Evolutionary conservation across 2,113 vertebrate species (phyloP), one percentile per base, ranked within the genome.

Genomic region (Pangasianodon hypophthalmus): DNA sequence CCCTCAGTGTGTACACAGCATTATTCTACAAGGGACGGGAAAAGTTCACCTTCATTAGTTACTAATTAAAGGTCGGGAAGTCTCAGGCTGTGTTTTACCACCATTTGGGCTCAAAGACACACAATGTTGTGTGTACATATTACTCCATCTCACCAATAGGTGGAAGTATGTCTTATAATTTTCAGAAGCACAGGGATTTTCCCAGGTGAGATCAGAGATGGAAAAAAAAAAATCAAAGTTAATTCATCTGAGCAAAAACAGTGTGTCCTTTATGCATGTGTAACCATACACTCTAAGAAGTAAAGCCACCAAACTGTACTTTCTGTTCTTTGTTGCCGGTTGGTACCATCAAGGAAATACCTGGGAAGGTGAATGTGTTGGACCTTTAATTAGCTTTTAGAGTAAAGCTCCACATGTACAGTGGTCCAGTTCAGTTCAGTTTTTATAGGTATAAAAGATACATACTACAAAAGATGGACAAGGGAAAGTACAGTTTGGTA

Each of bases 51-150:
- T 13, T 75, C 9, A n/a, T 77, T 21, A 62, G 82, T 85, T 89
- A 89, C 82, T 89, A 48, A 89, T 84, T 89, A 85, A 77, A 50
- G 41, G 5, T 62, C 0, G 8, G 82, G 19, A 73, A 77, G 21
- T 75, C 62, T 73, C 80, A 29, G 32, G 64, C 26, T 88, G 29
- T 58, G 13, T 88, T 88, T 82, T 60, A 37, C 29, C 26, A 75
- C 11, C 29, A 6, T 21, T 37, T 52, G 29, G 21, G 37, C 54
- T 73, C 80, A 88, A 88, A 52, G 50, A 88, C 81, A 48, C 41
- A 10, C 1, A 50, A 16, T 54, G 7, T 46, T 46, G 18, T 69
- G 62, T 0, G 44, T 18, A 81, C 46, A n/a, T 37, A 41, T 41
- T 86, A 48, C 58, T 83, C 37, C n/a, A 71, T 84, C 1, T 84